Evolutionary conservation across 2,113 vertebrate genomes (phyloP), one percentile per base, ranked within the genome.

Genomic region (Hippocampus barbouri): DNA sequence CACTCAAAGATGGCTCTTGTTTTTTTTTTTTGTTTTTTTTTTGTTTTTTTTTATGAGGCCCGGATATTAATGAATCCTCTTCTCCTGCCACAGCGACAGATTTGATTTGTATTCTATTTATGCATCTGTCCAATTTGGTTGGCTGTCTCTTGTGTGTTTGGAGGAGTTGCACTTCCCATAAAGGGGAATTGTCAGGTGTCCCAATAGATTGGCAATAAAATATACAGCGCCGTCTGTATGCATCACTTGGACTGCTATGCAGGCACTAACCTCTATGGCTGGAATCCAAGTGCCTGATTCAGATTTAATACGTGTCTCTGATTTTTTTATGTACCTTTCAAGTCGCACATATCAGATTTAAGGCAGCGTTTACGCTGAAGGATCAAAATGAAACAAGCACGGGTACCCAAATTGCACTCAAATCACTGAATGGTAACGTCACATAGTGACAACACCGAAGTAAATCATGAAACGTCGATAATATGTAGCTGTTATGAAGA

Each of bases 1-100:
- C 72, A 53, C 74, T 78, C 69, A 69, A 63, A 78, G 71, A 81
- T 62, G 66, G 69, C 53, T 23, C 53, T 2, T 45, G 41, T 9
- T 75, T 16, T 1, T 30, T 30, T 30, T 30, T 30, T 30, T 30
- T 27, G 27, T 27, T 27, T 27, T 27, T 2, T 3, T 30, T 34
- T n/a, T n/a, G n/a, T n/a, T 63, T 25, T 75, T 71, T 68, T 72
- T 74, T 23, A 57, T 40, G 54, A 45, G 53, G 56, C 65, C 23
- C 66, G 21, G 30, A 68, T 40, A 25, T 67, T n/a, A 60, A 64
- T 64, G 12, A 66, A 69, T 21, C 6, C n/a, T 63, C 40, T 9
- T 57, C 5, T 40, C 25, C 43, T n/a, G 30, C 30, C 25, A 15
- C 47, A 62, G 47, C 7, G 21, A n/a, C 20, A 62, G 40, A 47